phyloP scores from a whole-genome alignment of 2,113 vertebrate genomes.

The Orycteropus afer region DNA sequence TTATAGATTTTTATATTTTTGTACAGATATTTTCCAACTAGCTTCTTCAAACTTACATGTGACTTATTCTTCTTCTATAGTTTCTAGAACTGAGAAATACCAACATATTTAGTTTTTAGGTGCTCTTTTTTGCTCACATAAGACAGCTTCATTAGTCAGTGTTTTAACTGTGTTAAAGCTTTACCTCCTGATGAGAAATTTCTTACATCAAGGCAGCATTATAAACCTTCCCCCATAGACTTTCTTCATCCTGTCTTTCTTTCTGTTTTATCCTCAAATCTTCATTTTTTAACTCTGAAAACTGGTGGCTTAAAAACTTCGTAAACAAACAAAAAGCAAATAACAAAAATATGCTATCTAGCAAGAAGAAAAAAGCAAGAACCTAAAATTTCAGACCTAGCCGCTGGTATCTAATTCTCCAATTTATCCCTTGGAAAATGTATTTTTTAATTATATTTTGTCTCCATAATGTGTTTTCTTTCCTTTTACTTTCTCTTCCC shows the following conservation, averaged over 20 bases:
- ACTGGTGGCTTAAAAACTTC: slow-evolving; percentile 78
- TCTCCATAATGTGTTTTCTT: slow-evolving; percentile 80
- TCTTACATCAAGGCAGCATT: slow-evolving; percentile 87
- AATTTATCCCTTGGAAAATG: slow-evolving; percentile 75
- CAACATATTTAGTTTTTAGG: slow-evolving; percentile 88
- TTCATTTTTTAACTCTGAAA: slow-evolving; percentile 79
- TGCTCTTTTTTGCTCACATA: slow-evolving; percentile 88
- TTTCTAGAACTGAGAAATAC: slow-evolving; percentile 88
- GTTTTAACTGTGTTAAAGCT: slow-evolving; percentile 88
- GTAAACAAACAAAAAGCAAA: slow-evolving; percentile 16
- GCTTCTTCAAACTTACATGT: slow-evolving; percentile 90
- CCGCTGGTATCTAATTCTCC: slow-evolving; percentile 81
- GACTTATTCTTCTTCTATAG: slow-evolving; percentile 89
- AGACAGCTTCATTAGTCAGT: slow-evolving; percentile 88
- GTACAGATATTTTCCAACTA: slow-evolving; percentile 92
- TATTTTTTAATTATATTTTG: slow-evolving; percentile 75
- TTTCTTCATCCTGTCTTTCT: slow-evolving; percentile 51
- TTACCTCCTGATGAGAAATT: slow-evolving; percentile 87
- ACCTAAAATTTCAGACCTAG: slow-evolving; percentile 87
- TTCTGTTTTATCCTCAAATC: slow-evolving; percentile 60
- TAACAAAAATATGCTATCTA: slow-evolving; percentile 75
- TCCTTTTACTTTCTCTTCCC: slow-evolving; percentile 21
- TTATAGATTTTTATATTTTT: slow-evolving; percentile 94
- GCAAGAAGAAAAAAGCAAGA: slow-evolving; percentile 80
- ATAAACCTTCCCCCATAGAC: slow-evolving; percentile 77